Percentiles rank a stretch among this genome's conserved stretches.
These are phyloP conservation scores for Sylvilagus floridanus DNA, from an alignment of 2,797 vertebrate genomes.

Conservation along the genomic window DNA sequence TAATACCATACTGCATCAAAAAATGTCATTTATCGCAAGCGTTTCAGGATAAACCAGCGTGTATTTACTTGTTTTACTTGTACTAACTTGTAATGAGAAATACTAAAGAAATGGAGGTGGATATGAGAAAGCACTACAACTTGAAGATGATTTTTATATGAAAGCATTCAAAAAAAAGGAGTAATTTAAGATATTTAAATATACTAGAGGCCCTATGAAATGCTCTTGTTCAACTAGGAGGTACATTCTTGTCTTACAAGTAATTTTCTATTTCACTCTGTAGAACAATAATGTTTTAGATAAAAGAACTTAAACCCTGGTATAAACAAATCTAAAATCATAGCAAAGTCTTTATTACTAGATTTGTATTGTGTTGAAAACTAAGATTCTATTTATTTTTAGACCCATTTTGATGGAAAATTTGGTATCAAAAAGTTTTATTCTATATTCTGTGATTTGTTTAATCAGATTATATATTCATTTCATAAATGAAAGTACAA, in stretches of 20 bases:
- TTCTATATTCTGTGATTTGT: conserved; percentile 38
- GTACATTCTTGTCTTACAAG: neutral
- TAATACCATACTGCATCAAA: conserved; percentile 18
- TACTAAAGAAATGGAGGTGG: neutral
- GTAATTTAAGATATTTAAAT: conserved; percentile 45
- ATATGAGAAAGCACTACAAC: conserved; percentile 19
- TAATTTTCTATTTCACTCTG: conserved; percentile 32
- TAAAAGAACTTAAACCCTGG: neutral
- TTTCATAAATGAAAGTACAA: conserved; percentile 60
- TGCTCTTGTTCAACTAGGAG: conserved; percentile 39
- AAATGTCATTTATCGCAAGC: neutral
- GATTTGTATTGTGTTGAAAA: conserved; percentile 14
- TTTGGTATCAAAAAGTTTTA: conserved; percentile 15
- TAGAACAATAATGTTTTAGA: conserved; percentile 29
- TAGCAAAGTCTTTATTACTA: neutral
- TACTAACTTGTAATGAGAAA: conserved; percentile 33
- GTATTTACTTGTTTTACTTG: conserved; percentile 53
- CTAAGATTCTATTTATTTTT: conserved; percentile 51
- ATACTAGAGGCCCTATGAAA: neutral
- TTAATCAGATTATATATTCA: conserved; percentile 55
- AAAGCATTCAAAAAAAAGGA: conserved; percentile 42
- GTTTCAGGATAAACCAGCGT: neutral
- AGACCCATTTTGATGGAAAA: conserved; percentile 18
- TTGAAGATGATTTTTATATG: conserved; percentile 48
- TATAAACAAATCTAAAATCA: conserved; percentile 51